Evolutionary conservation across 2,797 vertebrate species (phyloP), one percentile per base, ranked within the genome.

Genomic region (Sebastes diploproa): DNA sequence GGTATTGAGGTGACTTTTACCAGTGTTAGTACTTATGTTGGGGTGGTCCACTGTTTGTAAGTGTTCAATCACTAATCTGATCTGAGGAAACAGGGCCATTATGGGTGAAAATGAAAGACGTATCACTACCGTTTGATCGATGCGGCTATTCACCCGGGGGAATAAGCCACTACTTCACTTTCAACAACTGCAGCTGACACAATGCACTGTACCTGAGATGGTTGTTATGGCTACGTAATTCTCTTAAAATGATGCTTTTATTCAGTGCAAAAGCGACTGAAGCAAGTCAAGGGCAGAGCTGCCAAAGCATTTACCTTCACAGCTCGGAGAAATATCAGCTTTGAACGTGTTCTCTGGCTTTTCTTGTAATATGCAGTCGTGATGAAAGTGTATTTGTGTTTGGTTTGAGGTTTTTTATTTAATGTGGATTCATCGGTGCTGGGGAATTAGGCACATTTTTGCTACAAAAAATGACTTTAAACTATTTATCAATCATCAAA

Each of bases 141-240:
- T 95, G 92, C 85, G 81, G 87, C 91, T 88, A 92, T 95, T 96
- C 93, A 88, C 92, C 75, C 29, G 88, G 85, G 77, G 90, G 94
- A 94, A 94, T 91, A 93, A 95, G 91, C 91, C 91, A 90, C 94
- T 94, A 91, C 90, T 93, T 95, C 89, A 91, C 89, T 95, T 92
- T 94, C 91, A 92, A 93, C 89, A 93, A 91, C 92, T 92, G 86
- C 78, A 65, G 90, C 90, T 92, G 89, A 94, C 93, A 94, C 88
- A 90, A 90, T 90, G 79, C 67, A 55, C 78, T 78, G 83, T 86
- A 84, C 84, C 86, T 87, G 76, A 83, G 89, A 90, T 84, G 93
- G 88, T 93, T 95, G 92, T 94, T 95, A 95, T 90, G 93, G 88
- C 89, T 90, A 93, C 90, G 85, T 94, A 93, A 95, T 95, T 96